phyloP scores from a whole-genome alignment of 2,797 vertebrate genomes.

The Tympanoctomys barrerae region DNA sequence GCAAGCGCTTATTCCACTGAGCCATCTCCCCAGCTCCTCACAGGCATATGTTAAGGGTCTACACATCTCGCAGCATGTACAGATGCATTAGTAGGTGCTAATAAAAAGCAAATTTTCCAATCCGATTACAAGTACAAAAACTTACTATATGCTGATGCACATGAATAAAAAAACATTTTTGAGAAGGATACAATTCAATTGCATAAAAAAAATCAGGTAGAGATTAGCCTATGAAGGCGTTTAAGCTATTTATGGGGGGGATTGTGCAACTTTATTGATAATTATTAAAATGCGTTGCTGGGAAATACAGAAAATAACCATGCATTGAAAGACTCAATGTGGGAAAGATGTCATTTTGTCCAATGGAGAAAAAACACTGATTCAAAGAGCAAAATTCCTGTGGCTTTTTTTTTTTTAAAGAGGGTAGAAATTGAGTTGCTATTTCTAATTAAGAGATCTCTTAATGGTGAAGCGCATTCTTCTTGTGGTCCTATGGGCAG shows the following conservation, averaged over 20 bases:
- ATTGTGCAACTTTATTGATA: neutral
- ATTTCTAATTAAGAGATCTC: neutral
- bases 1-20: no score
- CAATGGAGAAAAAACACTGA: neutral
- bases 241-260: neutral
- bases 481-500: neutral
- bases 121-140: neutral
- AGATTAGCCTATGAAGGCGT: neutral
- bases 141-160: neutral
- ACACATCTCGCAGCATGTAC: neutral
- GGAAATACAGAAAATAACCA: neutral
- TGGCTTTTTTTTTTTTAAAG: neutral
- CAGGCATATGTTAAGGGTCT: neutral
- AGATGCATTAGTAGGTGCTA: neutral
- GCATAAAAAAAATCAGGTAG: neutral
- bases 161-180: neutral
- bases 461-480: neutral
- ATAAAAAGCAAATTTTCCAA: neutral
- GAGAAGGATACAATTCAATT: neutral
- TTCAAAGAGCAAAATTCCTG: neutral
- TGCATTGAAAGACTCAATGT: neutral
- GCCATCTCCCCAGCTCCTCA: no score
- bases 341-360: neutral
- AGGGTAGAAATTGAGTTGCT: neutral
- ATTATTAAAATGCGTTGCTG: neutral